Base-by-base conservation (phyloP, 1,140 invertebrate species). In the Papilio glaucus region DNA sequence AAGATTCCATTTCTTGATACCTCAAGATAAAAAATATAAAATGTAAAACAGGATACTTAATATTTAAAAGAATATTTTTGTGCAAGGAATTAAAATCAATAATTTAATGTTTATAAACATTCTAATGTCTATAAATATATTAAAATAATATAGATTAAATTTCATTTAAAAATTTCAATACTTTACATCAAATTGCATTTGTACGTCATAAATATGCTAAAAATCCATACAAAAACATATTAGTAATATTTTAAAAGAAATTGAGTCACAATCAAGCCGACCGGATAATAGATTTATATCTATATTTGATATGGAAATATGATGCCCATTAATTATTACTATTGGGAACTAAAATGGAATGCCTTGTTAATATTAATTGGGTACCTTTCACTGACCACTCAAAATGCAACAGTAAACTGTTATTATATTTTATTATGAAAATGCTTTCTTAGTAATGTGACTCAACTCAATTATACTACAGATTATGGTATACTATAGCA, bases 161-260 rank as follows among this genome's bases (percentile, higher is more conserved):
- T 42, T 18, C 18, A 24, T 69, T 37, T 37, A 68, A 26, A 69
- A 69, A 37, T 33, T 69, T 69, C 53, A 53, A 69, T 53, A 53
- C 26, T 53, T 53, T 33, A 9, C 29, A 53, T 15, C 67, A 69
- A 45, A 37, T 49, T 33, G 12, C 26, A 33, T 33, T 49, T 49
- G 24, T 37, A 42, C 26, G 26, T 69, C 42, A 69, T 24, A 15
- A 33, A 29, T 53, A 69, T 18, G 15, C 18, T 37, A 65, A 65
- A 38, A 69, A 69, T 53, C 8, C 42, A 69, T 69, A 53, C 67
- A 37, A 69, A 69, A 69, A 69, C 67, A 69, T 69, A 69, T 57
- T 9, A 57, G 49, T 57, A 57, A 57, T 26, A 24, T 33, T 57
- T 24, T 21, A 24, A 24, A 57, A 57, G 18, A 24, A 57, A 24